Evolutionary conservation across 1,140 invertebrate species (phyloP), one percentile per base, ranked within the genome.

Genomic region (Ditylenchus dipsaci): DNA sequence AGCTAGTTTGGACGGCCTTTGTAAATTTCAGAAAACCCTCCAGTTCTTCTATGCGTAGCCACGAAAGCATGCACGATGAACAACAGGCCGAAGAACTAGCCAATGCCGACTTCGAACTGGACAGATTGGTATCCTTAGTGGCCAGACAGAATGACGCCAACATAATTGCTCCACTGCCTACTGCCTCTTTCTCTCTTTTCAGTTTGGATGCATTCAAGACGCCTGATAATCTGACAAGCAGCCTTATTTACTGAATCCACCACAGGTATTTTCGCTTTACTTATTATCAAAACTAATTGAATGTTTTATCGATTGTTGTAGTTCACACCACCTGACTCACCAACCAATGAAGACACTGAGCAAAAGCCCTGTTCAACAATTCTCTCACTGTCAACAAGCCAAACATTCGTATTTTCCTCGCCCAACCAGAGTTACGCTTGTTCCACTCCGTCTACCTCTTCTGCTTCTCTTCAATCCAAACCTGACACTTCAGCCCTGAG

Each of bases 271-370:
- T 67, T 70, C 19, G 63, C 42, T 42, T 15, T 69, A 13, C 42
- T 38, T 29, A 33, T 67, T 5, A 63, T 69, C 0, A 42, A 1
- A 27, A 27, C n/a, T 30, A 11, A 19, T 17, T 45, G 21, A 19
- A 29, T 56, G 13, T n/a, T n/a, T n/a, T n/a, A 29, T 3, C 53
- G 3, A 56, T 5, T 56, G 9, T 61, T 61, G 3, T 61, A 71
- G 69, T 71, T 71, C 26, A 71, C 69, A 13, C 69, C 69, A 7
- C 69, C 69, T 1, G 69, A 71, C 53, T 72, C 68, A n/a, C 69
- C 69, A 0, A 63, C 67, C 5, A 38, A 30, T 19, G 27, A 13
- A 27, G 7, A 26, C 0, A 49, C 33, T 11, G 33, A 38, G 3
- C 33, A 38, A 38, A 38, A 38, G 33, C 33, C 33, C 33, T 38